phyloP scores from a whole-genome alignment of 1,140 invertebrate species.

The Pantala flavescens region DNA sequence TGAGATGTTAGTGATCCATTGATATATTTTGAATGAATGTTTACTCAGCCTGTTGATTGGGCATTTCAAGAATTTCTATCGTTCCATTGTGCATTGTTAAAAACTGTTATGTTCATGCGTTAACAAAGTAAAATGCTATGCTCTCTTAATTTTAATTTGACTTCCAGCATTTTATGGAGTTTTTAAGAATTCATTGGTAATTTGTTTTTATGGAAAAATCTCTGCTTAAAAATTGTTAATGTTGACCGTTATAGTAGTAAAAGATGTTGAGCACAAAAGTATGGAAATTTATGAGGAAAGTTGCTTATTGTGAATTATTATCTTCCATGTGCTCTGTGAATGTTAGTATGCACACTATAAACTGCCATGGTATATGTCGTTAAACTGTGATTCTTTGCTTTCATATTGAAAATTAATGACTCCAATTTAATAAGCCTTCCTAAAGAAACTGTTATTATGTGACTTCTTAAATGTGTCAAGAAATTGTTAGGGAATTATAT shows the following conservation, averaged over 20 bases:
- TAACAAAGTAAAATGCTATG: neutral
- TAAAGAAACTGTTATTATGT: neutral
- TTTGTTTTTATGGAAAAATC: neutral
- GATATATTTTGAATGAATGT: constrained; percentile 10
- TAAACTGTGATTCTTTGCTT: constrained; percentile 2
- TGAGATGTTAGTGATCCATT: neutral
- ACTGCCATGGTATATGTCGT: neutral
- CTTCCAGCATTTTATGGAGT: neutral
- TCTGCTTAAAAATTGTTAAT: neutral
- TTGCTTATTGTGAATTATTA: neutral
- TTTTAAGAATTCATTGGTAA: neutral
- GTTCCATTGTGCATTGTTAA: neutral
- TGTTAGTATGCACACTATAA: neutral
- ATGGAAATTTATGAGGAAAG: neutral
- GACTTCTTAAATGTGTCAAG: neutral
- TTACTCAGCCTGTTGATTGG: neutral
- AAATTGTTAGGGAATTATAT: neutral
- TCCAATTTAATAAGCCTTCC: neutral
- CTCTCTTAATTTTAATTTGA: neutral
- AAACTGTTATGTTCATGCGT: neutral
- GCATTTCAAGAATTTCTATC: neutral
- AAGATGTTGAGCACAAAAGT: neutral
- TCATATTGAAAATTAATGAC: neutral
- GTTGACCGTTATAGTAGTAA: neutral
- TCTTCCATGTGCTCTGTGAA: neutral